Percentiles rank a stretch among this genome's conserved stretches.
Evolutionary conservation across 2,797 vertebrate genomes (phyloP).

Genomic region (Poliocrania exsul): DNA sequence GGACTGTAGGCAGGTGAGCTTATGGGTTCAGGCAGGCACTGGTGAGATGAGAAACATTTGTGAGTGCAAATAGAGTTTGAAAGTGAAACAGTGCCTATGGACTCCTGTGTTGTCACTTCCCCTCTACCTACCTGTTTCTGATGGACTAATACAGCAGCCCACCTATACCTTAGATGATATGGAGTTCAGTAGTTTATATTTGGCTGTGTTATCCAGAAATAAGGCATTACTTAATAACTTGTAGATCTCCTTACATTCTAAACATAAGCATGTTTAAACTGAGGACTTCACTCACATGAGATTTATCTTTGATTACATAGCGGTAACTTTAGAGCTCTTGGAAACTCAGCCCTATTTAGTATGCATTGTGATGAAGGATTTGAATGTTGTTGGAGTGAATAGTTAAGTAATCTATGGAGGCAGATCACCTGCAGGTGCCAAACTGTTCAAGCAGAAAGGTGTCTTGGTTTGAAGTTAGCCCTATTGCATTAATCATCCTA

Average conservation of each 20-base stretch:
- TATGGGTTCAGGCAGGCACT: neutral
- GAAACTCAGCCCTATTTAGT: neutral
- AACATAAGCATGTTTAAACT: neutral
- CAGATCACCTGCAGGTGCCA: neutral
- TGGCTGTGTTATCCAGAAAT: neutral
- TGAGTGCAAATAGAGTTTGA: neutral
- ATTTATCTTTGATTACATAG: neutral
- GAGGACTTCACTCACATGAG: neutral
- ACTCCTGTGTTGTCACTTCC: neutral
- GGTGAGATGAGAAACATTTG: neutral
- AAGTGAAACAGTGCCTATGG: neutral
- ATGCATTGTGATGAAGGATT: neutral
- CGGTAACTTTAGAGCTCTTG: neutral
- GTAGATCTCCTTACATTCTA: neutral
- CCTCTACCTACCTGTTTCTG: accelerated
- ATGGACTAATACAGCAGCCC: neutral
- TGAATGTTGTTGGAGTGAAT: neutral
- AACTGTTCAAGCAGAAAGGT: neutral
- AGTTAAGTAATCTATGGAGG: neutral
- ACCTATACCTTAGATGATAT: accelerated
- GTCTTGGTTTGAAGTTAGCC: neutral
- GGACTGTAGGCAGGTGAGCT: neutral
- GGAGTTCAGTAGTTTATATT: neutral
- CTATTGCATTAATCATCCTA: neutral
- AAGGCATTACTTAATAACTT: neutral